Conservation (phyloP, 2,888 invertebrate species). For the Ectobius pallidus region DNA sequence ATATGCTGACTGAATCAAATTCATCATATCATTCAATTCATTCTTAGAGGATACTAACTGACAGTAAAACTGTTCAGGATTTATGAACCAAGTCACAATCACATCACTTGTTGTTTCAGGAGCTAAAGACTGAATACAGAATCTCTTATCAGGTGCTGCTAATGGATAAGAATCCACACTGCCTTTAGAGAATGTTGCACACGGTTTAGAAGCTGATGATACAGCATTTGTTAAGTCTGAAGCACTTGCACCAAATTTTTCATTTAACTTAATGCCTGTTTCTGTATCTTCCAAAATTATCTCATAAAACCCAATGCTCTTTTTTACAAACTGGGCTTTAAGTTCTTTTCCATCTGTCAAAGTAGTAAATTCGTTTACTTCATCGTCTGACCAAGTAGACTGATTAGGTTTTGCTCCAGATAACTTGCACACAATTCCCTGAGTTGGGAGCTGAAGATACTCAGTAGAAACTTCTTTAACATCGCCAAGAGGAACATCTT, state of each 20-base stretch:
- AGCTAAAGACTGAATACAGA: slow-evolving; percentile 57
- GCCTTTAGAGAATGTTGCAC: not conserved
- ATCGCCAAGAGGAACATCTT: slow-evolving; percentile 39
- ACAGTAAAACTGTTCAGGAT: slow-evolving; percentile 74
- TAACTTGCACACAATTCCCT: slow-evolving; percentile 30
- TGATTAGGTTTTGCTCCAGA: slow-evolving; percentile 5
- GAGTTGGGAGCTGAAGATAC: slow-evolving; percentile 24
- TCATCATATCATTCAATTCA: slow-evolving; percentile 72
- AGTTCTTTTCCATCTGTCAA: slow-evolving; percentile 46
- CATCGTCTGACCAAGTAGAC: slow-evolving; percentile 43
- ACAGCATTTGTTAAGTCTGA: not conserved
- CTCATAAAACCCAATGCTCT: slow-evolving; percentile 48
- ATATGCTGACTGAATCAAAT: slow-evolving; percentile 71
- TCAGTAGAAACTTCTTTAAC: slow-evolving; percentile 38
- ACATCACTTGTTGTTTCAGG: slow-evolving; percentile 63
- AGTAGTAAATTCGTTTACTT: slow-evolving; percentile 46
- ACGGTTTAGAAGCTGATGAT: not conserved
- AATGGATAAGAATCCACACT: not conserved
- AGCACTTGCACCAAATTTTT: slow-evolving; percentile 23
- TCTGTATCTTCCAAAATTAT: slow-evolving; percentile 45
- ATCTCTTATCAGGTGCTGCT: slow-evolving; percentile 58
- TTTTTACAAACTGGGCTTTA: slow-evolving; percentile 50
- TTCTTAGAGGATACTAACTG: slow-evolving; percentile 58
- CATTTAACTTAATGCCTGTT: slow-evolving; percentile 29
- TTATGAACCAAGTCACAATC: slow-evolving; percentile 75